Conservation (phyloP, 2,888 invertebrate species). For the Kryphioiulus occultus region DNA sequence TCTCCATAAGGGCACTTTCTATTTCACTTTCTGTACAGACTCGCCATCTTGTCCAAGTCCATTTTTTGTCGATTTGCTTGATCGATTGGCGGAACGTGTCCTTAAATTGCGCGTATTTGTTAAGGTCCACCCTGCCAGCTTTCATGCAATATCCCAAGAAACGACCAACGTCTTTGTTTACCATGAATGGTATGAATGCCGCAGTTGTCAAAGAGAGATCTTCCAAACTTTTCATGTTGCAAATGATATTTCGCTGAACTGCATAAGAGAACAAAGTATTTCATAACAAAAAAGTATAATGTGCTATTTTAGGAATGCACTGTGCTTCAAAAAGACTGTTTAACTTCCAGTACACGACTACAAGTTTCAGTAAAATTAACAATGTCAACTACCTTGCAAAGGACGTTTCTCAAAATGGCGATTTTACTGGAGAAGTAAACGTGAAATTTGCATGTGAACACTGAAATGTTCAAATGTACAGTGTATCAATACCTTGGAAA, state of each 20-base stretch:
- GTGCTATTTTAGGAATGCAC: no score
- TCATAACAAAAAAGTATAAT: no score
- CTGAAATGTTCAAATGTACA: no score
- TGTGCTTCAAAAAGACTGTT: no score
- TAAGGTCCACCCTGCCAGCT: neutral
- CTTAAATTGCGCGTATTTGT: neutral
- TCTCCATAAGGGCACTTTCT: neutral
- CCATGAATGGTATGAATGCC: neutral
- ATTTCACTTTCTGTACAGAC: neutral
- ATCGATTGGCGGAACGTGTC: neutral
- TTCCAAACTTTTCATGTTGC: conserved; percentile 2
- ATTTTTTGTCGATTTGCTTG: conserved; percentile 11
- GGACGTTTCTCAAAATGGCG: no score
- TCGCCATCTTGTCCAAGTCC: neutral
- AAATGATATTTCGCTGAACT: neutral
- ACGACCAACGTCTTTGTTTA: neutral
- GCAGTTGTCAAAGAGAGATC: neutral
- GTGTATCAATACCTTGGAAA: no score
- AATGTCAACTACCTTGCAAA: no score
- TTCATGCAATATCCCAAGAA: neutral
- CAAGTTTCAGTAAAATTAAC: no score
- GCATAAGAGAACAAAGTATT: neutral
- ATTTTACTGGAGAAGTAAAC: no score
- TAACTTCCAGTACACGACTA: no score
- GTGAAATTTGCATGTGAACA: no score